These are phyloP conservation scores for Hippasteria phrygiana DNA, from an alignment of 53 echinoderm and acorn worm genomes.

Conservation along the genomic window DNA sequence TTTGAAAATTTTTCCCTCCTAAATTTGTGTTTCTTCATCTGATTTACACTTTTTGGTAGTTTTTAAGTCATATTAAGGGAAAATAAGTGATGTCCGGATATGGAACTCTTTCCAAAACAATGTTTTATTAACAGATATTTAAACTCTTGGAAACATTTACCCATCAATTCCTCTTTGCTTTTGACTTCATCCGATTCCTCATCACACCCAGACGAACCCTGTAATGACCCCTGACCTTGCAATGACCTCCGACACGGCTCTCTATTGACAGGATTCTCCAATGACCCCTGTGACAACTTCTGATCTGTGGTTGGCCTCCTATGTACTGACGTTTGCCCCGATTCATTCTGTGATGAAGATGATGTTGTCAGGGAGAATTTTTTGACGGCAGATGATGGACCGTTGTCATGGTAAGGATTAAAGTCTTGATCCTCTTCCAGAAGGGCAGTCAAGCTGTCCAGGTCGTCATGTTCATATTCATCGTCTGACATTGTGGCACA, in stretches of 20 bases:
- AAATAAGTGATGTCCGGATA: too few species aligned
- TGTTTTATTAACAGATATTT: too few species aligned
- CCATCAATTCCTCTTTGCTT: conserved; percentile 82
- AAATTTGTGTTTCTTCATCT: too few species aligned
- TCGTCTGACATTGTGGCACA: conserved; percentile 74
- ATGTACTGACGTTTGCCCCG: conserved; percentile 38
- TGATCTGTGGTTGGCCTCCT: conserved; percentile 1
- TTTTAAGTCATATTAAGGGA: too few species aligned
- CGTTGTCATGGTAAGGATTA: conserved; percentile 56
- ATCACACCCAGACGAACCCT: neutral
- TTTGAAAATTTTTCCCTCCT: too few species aligned
- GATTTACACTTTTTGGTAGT: too few species aligned
- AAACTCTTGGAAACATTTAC: conserved; percentile 43
- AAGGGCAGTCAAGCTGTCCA: conserved; percentile 83
- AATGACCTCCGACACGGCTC: neutral
- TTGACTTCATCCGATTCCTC: conserved; percentile 70
- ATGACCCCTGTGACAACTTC: conserved; percentile 9
- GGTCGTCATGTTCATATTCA: conserved; percentile 81
- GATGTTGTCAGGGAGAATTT: neutral
- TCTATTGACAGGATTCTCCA: too few species aligned
- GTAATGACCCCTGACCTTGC: conserved; percentile 10
- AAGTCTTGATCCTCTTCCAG: conserved; percentile 77
- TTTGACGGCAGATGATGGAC: conserved; percentile 25
- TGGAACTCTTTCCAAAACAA: too few species aligned
- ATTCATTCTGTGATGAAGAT: neutral